Evolutionary conservation across 2,113 vertebrate genomes (phyloP), one percentile per base, ranked within the genome.

Genomic region (Phainopepla nitens): DNA sequence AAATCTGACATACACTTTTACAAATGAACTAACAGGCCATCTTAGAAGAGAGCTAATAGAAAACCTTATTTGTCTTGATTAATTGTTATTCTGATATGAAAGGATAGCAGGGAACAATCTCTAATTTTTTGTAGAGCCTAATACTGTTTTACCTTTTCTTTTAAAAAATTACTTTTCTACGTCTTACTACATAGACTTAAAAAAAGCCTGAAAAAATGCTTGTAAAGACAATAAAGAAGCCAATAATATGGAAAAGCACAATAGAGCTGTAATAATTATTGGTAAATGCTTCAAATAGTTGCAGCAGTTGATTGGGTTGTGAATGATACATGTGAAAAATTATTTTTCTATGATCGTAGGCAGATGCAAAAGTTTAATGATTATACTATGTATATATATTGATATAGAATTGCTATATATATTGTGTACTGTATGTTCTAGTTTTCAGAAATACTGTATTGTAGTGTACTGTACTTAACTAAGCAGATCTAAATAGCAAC

Each of bases 401-500:
- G 96, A 97, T 98, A 98, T 95, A 98, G 96, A 98, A 96, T 96
- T 97, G 96, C 97, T 97, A 97, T 97, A 98, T 98, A 98, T 98
- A 97, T 97, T 97, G 97, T 97, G 94, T 97, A 97, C 81, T 96
- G 96, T 98, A 97, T 97, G 97, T 97, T 97, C 95, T 98, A 97
- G 96, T 86, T 98, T 98, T 98, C 96, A 98, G 97, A 98, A 98
- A 98, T 98, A 98, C 97, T 98, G 98, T 97, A 97, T 93, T 96
- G 98, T 98, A 98, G 97, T 98, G 98, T 98, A 97, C 79, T 98
- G 97, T 97, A 98, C 91, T 98, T 97, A 98, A 97, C 97, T 98
- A 98, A 98, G 97, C 96, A 97, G 97, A 98, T 83, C 97, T 98
- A 98, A 98, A 98, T 96, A 97, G 97, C 94, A 98, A 98, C 97